Conservation (phyloP, 2,113 vertebrate genomes). For the Junco hyemalis region DNA sequence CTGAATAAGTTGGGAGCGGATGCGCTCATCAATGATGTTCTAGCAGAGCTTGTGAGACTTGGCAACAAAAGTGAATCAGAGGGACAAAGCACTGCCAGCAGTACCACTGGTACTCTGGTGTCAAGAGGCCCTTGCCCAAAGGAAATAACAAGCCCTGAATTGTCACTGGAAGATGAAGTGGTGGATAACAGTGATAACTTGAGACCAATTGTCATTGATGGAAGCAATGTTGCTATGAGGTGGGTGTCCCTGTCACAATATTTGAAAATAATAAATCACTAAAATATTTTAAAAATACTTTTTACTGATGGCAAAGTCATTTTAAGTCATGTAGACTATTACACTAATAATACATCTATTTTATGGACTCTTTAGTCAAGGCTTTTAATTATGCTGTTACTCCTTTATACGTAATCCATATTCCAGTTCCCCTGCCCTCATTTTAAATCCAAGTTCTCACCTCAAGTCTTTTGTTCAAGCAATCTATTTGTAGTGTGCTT, state of each 20-base stretch:
- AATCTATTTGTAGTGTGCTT: neutral
- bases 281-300: neutral
- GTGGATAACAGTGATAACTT: slow-evolving; percentile 89
- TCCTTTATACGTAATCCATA: neutral
- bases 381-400: neutral
- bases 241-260: slow-evolving; percentile 57
- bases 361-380: neutral
- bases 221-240: slow-evolving; percentile 99
- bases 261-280: neutral
- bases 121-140: slow-evolving; percentile 80
- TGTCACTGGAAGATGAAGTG: slow-evolving; percentile 90
- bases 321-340: neutral
- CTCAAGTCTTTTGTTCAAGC: neutral
- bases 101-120: slow-evolving; percentile 49
- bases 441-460: neutral
- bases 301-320: neutral
- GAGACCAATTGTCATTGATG: slow-evolving; percentile 93
- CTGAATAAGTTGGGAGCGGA: slow-evolving; percentile 90
- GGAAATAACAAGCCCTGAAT: slow-evolving; percentile 86
- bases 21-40: slow-evolving; percentile 93
- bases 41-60: slow-evolving; percentile 94
- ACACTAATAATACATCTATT: neutral
- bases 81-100: slow-evolving; percentile 73
- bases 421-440: neutral
- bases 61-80: slow-evolving; percentile 93